Percentiles rank a stretch among this genome's conserved stretches.
phyloP scores from a whole-genome alignment of 1,140 invertebrate species.

The Drosophila bifasciata region DNA sequence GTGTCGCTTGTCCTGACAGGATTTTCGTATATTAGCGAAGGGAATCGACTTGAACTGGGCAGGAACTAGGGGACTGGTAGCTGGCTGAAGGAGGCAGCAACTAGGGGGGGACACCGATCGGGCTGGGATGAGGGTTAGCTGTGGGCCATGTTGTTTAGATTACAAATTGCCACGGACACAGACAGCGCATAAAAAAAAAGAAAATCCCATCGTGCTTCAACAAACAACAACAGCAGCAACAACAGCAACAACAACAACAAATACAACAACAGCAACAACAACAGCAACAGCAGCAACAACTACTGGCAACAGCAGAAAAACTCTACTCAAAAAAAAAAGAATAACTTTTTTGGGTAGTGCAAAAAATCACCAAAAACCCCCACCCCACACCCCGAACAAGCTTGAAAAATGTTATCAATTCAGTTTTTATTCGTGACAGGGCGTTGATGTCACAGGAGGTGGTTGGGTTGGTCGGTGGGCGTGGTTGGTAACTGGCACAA shows the following conservation, averaged over 20 bases:
- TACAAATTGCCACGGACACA: slow-evolving; percentile 70
- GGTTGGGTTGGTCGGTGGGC: slow-evolving; percentile 48
- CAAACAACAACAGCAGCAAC: slow-evolving; percentile 32
- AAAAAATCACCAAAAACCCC: slow-evolving; percentile 32
- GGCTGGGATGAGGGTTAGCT: slow-evolving; percentile 10
- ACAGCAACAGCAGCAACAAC: slow-evolving; percentile 12
- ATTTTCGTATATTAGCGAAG: slow-evolving; percentile 62
- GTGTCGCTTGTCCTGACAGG: slow-evolving; percentile 48
- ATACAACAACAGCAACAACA: slow-evolving; percentile 20
- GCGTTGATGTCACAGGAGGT: slow-evolving; percentile 52
- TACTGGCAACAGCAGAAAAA: too few relatives aligned
- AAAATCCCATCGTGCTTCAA: slow-evolving; percentile 8
- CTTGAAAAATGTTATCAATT: slow-evolving; percentile 79
- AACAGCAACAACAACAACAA: background rate
- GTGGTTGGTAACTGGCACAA: slow-evolving; percentile 58
- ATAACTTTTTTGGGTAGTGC: background rate
- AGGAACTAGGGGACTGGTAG: too few relatives aligned
- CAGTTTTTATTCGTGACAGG: slow-evolving; percentile 65
- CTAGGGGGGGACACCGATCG: background rate
- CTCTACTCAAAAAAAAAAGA: slow-evolving; percentile 11
- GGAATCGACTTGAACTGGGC: background rate
- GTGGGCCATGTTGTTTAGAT: slow-evolving; percentile 73
- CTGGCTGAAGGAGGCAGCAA: too few relatives aligned
- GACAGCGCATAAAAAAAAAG: slow-evolving; percentile 31
- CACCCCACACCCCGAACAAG: slow-evolving; percentile 58